phyloP scores from a whole-genome alignment of 2,113 vertebrate species.

The Pseudonaja textilis region DNA sequence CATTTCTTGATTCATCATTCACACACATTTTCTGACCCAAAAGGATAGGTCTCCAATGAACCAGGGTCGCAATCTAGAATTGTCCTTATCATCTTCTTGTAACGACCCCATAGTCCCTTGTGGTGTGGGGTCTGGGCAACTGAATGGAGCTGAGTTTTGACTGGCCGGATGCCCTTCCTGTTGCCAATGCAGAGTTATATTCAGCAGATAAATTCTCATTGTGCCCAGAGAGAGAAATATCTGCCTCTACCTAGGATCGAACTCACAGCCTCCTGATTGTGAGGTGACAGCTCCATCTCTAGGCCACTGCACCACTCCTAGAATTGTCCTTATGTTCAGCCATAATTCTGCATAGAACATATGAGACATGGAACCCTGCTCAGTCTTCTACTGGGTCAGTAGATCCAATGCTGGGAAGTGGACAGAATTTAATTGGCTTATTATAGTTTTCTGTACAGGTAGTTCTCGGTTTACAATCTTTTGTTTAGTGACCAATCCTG shows the following conservation, averaged over 20 bases:
- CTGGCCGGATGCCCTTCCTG: too few relatives aligned
- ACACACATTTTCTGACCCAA: neutral
- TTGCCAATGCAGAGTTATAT: too few relatives aligned
- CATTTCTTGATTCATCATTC: slow-evolving; percentile 49
- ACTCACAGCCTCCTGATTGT: too few relatives aligned
- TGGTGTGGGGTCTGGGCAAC: too few relatives aligned
- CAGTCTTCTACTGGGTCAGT: neutral
- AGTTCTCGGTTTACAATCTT: neutral
- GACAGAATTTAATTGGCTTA: neutral
- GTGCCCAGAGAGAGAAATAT: too few relatives aligned
- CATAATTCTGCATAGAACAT: neutral
- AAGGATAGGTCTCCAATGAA: too few relatives aligned
- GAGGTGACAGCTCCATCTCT: too few relatives aligned
- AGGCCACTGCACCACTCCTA: too few relatives aligned
- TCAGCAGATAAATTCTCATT: too few relatives aligned
- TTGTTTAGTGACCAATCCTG: neutral
- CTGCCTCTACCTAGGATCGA: too few relatives aligned
- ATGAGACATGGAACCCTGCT: neutral
- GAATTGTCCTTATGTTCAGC: neutral
- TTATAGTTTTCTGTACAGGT: neutral
- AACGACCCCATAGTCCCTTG: too few relatives aligned
- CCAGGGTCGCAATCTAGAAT: neutral
- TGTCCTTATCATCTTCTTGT: neutral
- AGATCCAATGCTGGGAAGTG: neutral
- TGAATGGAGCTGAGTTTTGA: too few relatives aligned